Conservation (phyloP, 2,797 vertebrate genomes). For the Melopsittacus undulatus region DNA sequence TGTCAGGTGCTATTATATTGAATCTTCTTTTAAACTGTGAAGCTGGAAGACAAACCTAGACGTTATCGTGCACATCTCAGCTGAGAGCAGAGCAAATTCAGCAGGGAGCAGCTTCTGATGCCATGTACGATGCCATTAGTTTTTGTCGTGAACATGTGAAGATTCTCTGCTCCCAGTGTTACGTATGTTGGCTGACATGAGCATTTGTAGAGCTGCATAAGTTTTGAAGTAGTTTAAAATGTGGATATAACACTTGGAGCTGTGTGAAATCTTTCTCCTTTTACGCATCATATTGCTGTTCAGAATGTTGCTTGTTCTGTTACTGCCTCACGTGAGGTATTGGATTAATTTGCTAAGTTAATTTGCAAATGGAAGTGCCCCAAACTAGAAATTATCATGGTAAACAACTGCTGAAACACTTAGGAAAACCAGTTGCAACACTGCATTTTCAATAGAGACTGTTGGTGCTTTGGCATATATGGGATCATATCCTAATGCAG, state of each 20-base stretch:
- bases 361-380: not conserved
- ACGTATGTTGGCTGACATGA: constrained; percentile 20
- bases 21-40: constrained; percentile 56
- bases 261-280: not conserved
- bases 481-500: not conserved
- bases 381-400: not conserved
- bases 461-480: not conserved
- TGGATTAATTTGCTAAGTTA: not conserved
- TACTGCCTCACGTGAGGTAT: not conserved
- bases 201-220: constrained; percentile 12
- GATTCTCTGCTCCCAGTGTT: constrained; percentile 46
- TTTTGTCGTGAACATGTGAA: not conserved
- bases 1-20: constrained; percentile 64
- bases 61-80: not conserved
- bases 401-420: not conserved
- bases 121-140: not conserved
- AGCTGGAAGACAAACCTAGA: constrained; percentile 56
- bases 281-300: not conserved
- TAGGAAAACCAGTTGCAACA: not conserved
- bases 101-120: constrained; percentile 39
- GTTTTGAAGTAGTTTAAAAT: constrained; percentile 21
- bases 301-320: not conserved
- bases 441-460: not conserved
- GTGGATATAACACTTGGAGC: not conserved
- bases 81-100: not conserved